Evolutionary conservation across 2,113 vertebrate genomes (phyloP), one percentile per base, ranked within the genome.

Genomic region (Cyanoliseus patagonus): DNA sequence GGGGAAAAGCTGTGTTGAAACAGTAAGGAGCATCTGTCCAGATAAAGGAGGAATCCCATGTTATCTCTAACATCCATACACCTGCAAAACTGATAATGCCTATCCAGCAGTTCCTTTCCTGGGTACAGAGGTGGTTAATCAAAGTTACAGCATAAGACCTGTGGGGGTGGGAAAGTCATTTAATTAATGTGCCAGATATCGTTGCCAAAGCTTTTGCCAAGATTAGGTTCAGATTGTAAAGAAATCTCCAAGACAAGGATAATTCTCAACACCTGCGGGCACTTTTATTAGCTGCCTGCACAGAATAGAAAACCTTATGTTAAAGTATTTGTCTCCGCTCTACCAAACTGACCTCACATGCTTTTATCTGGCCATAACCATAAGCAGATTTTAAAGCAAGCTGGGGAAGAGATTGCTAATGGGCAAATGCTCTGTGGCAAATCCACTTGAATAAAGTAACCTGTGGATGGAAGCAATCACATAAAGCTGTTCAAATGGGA

Each of bases 201-300:
- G 81, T 79, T 84, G 91, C 93, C 94, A 91, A 97, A 96, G 95
- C 88, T 97, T 96, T 97, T 52, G 4, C 96, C 95, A 95, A 94
- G 96, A 96, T 97, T 96, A 96, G 66, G 93, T 94, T 95, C 94
- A 97, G 95, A 91, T 93, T 96, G 95, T 85, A 95, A 96, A 93
- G 92, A 97, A 96, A 94, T 93, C 94, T 95, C 92, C 14, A 35
- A 86, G 92, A 95, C 91, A 63, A 93, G 88, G 93, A 83, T 97
- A 97, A 97, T 97, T 96, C 95, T 95, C 92, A 96, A 93, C 94
- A 95, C 95, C 95, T 97, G 95, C 14, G 49, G 96, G 96, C 81
- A 66, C 89, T 96, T 97, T 97, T 97, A 96, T 96, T 95, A 95
- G 92, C 96, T 91, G 95, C 88, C 73, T 89, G 81, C 78, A 76